These are phyloP conservation scores for Heliconius hortense DNA, from an alignment of 2,888 invertebrate genomes.

Conservation along the genomic window DNA sequence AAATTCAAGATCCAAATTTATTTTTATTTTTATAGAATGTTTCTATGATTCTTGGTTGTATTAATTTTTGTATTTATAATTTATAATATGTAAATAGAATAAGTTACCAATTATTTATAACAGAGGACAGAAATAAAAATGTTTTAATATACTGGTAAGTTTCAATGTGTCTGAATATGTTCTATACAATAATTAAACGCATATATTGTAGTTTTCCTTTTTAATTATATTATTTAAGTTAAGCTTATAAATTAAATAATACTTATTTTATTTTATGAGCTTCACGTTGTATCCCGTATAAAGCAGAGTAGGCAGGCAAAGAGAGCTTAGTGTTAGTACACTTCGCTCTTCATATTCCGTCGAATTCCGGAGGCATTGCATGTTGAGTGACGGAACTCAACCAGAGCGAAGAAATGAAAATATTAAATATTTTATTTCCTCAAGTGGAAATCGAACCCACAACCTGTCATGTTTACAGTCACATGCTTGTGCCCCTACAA, in stretches of 20 bases:
- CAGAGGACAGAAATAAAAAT: constrained; percentile 18
- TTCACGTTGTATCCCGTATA: no score
- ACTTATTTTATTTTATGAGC: no score
- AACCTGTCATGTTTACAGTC: no score
- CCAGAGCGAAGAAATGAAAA: no score
- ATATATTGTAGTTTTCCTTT: not conserved
- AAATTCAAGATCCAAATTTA: not conserved
- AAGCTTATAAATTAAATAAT: not conserved
- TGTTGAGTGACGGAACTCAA: no score
- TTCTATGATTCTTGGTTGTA: not conserved
- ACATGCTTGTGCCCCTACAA: no score
- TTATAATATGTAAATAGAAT: constrained; percentile 18
- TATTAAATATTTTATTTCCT: no score
- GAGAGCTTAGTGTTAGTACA: no score
- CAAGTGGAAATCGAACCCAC: no score
- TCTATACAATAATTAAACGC: not conserved
- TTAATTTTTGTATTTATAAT: not conserved
- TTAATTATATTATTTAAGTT: not conserved
- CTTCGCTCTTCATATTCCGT: no score
- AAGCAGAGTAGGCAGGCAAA: no score
- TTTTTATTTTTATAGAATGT: constrained; percentile 18
- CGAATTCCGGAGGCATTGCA: no score
- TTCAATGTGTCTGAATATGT: constrained; percentile 11
- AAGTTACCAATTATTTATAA: constrained; percentile 13
- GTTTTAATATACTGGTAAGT: not conserved